Percentiles rank a stretch among this genome's conserved stretches.
Conservation (phyloP, 1,140 invertebrate genomes). For the Luehdorfia chinensis region DNA sequence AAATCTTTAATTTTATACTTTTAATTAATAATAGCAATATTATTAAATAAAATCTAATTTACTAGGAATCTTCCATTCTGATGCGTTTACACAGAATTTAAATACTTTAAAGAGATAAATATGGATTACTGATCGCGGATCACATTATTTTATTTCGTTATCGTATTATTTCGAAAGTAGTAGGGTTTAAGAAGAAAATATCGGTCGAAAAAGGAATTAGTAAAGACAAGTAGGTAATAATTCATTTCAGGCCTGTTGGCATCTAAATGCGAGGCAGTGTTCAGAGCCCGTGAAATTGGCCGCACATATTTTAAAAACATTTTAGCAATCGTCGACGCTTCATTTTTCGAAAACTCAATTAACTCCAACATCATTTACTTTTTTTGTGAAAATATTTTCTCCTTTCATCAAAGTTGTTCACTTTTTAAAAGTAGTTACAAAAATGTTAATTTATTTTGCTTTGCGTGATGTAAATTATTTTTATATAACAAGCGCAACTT, state of each 20-base stretch:
- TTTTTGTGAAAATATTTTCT: background rate
- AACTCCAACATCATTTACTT: conserved; percentile 23
- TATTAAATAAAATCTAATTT: too few species aligned
- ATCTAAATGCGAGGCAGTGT: conserved; percentile 28
- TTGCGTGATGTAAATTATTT: too few species aligned
- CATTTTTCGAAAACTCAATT: conserved; percentile 27
- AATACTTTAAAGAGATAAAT: too few species aligned
- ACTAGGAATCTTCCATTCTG: too few species aligned
- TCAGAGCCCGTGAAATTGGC: conserved; percentile 59
- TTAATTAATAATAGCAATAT: too few species aligned
- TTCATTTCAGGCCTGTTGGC: conserved; percentile 42
- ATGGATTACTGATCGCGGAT: too few species aligned
- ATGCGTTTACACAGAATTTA: too few species aligned
- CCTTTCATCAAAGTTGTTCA: conserved; percentile 4
- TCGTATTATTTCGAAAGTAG: background rate
- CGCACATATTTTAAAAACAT: conserved; percentile 65
- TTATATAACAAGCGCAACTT: too few species aligned
- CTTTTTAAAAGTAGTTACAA: background rate
- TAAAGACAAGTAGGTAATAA: conserved; percentile 32
- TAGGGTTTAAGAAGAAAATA: conserved; percentile 7
- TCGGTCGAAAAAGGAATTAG: conserved; percentile 22
- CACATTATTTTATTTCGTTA: too few species aligned
- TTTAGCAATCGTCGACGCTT: conserved; percentile 40
- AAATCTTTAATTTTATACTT: too few species aligned
- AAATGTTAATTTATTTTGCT: background rate